A percentile compares a stretch with the other conserved stretches of the same genome.
Evolutionary conservation across 92 coral and sea anemone species (phyloP).

Genomic region (Palythoa grandiflora): DNA sequence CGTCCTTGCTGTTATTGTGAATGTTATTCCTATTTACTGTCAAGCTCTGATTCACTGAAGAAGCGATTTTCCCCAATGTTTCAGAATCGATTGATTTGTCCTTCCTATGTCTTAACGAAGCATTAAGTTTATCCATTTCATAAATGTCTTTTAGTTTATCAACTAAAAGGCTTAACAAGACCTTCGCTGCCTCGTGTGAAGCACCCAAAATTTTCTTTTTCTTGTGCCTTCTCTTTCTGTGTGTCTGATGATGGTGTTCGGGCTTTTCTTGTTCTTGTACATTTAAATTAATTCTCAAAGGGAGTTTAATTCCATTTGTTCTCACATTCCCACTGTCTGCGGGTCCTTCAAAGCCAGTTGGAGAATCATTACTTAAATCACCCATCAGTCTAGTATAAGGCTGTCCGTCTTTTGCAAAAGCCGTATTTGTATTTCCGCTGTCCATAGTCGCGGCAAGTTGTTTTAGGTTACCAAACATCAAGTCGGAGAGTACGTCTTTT

Average conservation of each 20-base stretch:
- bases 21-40: constrained; percentile 52
- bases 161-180: constrained; percentile 76
- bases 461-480: constrained; percentile 87
- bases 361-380: not conserved
- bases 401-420: constrained; percentile 27
- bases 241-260: constrained; percentile 53
- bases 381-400: not conserved
- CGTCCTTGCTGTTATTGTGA: constrained; percentile 22
- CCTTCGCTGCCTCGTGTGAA: constrained; percentile 59
- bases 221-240: constrained; percentile 55
- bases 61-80: constrained; percentile 71
- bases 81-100: constrained; percentile 51
- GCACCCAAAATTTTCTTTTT: constrained; percentile 45
- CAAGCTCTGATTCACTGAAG: constrained; percentile 39
- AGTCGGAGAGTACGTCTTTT: constrained; percentile 68
- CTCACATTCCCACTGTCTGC: not conserved
- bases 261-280: constrained; percentile 20
- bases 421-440: constrained; percentile 31
- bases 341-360: constrained; percentile 8
- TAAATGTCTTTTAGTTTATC: constrained; percentile 90
- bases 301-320: not conserved
- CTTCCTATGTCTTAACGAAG: constrained; percentile 20
- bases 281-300: constrained; percentile 19
- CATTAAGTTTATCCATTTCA: constrained; percentile 78
- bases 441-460: constrained; percentile 60